Evolutionary conservation across 2,797 vertebrate genomes (phyloP), one percentile per base, ranked within the genome.

Genomic region (Perodicticus potto): DNA sequence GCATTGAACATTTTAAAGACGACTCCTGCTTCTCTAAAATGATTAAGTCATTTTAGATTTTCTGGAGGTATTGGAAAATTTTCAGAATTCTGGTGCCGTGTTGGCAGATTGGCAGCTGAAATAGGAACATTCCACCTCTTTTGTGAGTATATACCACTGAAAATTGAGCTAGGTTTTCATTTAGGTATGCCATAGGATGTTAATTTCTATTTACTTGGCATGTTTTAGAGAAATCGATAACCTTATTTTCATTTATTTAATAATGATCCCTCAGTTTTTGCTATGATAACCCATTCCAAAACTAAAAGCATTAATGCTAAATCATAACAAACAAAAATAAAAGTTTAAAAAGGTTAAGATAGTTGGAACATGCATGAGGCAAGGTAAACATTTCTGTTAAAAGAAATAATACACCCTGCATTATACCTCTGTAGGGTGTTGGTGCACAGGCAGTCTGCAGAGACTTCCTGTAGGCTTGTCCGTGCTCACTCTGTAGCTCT

Each of bases 281-380:
- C 63, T 86, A 93, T 34, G 73, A 91, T 81, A 81, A 74, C 7
- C 27, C 43, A 86, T n/a, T 89, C 37, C 19, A 78, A 92, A 95
- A 81, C 70, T 65, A 65, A 96, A 73, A 89, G 17, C 25, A 34
- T 78, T 40, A 74, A 43, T 69, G 27, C 73, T 69, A 14, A 89
- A 80, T 84, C 40, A 70, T 78, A 92, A 67, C 19, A 92, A 96
- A 82, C 34, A 69, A 34, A 74, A 91, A 73, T 19, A 53, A 85
- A 89, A 69, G 20, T 89, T 49, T 76, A 83, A 83, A 20, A 13
- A 93, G 19, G 32, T 19, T 85, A 82, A 85, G 29, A 59, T 40
- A 49, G 32, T 61, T 92, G 3, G 37, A 63, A 86, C 94, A 43
- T 78, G 4, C 5, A 6, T 72, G 55, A 93, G 32, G 22, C 10